Base-by-base conservation (phyloP, 1,140 invertebrate genomes). In the Cephus cinctus region DNA sequence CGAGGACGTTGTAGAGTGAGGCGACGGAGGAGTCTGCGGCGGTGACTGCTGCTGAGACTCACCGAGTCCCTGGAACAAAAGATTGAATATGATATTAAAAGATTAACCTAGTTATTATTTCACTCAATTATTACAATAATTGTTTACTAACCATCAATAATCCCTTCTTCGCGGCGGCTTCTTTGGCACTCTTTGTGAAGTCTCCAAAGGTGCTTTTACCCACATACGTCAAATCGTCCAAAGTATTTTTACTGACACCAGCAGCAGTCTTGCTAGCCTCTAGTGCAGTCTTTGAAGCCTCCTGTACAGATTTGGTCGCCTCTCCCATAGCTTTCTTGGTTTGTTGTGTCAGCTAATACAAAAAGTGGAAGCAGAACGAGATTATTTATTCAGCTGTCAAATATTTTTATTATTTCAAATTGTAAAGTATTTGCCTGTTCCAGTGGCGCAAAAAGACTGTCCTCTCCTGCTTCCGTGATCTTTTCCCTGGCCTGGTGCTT, bases 101-200 rank as follows among this genome's bases (percentile, higher is more conserved):
- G 4, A 19, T 38, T 38, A 34, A 34, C 22, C 1, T 44, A 3
- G 5, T 12, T 49, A 6, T 22, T 14, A 16, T 40, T 31, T 22
- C 34, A 11, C 16, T 19, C 32, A 15, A 27, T 6, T 44, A 18
- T 41, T 49, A 8, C 11, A 11, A 15, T 15, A 18, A 16, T n/a
- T 18, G 9, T 19, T 40, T 23, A 14, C 32, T 61, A 74, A 88
- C 87, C 79, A 92, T 90, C 9, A 92, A 71, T 25, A 94, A 77
- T 39, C 89, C 90, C 70, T 93, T 94, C 61, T 92, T 94, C 2
- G 86, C 78, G 9, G 88, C 90, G 9, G 80, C 90, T 77, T 93
- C 90, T 62, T 92, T 91, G 3, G 91, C 91, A 63, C 87, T 90
- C 70, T 94, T 95, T 0, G 92, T 94, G n/a, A 94, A 75, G 70